phyloP scores from a whole-genome alignment of 2,797 vertebrate species.

The Ceryle rudis region DNA sequence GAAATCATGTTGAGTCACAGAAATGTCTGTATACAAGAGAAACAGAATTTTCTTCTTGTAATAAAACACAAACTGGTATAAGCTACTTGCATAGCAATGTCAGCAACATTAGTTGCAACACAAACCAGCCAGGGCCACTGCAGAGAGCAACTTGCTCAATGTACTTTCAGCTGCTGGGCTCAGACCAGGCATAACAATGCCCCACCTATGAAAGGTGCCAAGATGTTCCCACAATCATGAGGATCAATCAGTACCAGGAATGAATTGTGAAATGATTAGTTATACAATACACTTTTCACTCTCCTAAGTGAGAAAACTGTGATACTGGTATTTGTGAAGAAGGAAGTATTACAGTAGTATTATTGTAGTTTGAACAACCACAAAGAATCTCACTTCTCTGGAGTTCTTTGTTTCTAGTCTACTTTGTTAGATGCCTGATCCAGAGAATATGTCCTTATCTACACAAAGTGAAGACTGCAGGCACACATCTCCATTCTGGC shows the following conservation, averaged over 20 bases:
- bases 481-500: neutral
- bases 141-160: constrained; percentile 25
- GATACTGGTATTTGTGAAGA: neutral
- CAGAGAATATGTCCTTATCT: neutral
- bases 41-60: constrained; percentile 49
- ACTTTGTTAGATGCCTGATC: neutral
- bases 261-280: constrained; percentile 53
- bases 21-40: neutral
- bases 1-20: neutral
- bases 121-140: neutral
- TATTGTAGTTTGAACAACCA: neutral
- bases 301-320: neutral
- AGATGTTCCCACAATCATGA: constrained; percentile 30
- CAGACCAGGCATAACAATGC: neutral
- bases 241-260: constrained; percentile 40
- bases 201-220: constrained; percentile 30
- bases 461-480: neutral
- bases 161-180: neutral
- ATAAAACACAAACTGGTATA: neutral
- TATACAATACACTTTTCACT: neutral
- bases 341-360: neutral
- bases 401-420: neutral
- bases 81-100: neutral
- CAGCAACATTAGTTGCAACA: neutral
- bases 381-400: neutral